A percentile compares a stretch with the other conserved stretches of the same genome.
phyloP scores from a whole-genome alignment of 2,797 vertebrate species.

The Triplophysa yarkandensis region DNA sequence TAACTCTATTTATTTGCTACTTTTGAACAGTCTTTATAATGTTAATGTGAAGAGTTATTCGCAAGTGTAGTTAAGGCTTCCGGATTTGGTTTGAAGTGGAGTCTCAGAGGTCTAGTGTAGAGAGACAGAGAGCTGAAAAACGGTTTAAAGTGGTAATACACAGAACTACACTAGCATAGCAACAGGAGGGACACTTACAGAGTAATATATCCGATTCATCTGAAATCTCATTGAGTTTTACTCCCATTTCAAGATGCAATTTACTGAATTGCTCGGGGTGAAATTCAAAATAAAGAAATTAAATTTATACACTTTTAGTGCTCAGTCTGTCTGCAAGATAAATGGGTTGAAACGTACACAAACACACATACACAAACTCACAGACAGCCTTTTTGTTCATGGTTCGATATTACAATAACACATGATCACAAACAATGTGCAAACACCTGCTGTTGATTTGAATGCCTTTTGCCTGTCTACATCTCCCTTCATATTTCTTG shows the following conservation, averaged over 20 bases:
- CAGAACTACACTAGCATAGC: conserved; percentile 45
- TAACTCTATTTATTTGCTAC: conserved; percentile 50
- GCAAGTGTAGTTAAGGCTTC: conserved; percentile 25
- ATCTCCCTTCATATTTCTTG: neutral
- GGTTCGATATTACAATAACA: conserved; percentile 36
- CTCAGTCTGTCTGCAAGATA: conserved; percentile 54
- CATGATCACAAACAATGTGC: conserved; percentile 18
- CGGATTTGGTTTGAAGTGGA: conserved; percentile 28
- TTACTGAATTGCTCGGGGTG: conserved; percentile 58
- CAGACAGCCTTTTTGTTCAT: conserved; percentile 50
- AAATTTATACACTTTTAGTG: conserved; percentile 58
- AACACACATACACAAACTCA: conserved; percentile 39
- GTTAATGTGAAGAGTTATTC: conserved; percentile 48
- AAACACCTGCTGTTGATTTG: neutral
- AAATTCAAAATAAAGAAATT: conserved; percentile 59
- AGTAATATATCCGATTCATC: conserved; percentile 57
- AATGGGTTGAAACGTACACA: conserved; percentile 47
- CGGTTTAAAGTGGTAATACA: neutral
- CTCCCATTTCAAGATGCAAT: conserved; percentile 48
- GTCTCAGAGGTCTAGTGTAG: conserved; percentile 50
- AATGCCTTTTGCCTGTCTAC: neutral
- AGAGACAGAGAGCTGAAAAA: conserved; percentile 15
- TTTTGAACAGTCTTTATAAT: conserved; percentile 53
- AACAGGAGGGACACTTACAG: conserved; percentile 51
- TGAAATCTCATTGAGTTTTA: conserved; percentile 55